Conservation (phyloP, 2,888 invertebrate species). For the Hecatera dysodea region DNA sequence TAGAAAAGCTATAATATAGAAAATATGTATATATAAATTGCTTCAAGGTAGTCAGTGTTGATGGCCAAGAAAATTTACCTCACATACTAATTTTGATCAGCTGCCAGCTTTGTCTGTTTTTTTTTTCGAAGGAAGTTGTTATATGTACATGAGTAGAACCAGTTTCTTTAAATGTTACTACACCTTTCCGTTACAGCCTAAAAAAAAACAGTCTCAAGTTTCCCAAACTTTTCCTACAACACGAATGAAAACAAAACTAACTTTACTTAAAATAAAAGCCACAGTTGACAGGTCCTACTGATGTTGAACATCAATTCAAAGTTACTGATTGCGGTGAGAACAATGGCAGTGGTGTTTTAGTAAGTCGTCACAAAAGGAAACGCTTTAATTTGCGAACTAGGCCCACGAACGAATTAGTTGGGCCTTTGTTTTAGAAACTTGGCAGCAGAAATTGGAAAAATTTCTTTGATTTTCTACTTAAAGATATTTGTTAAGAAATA, state of each 20-base stretch:
- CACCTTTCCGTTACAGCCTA: too few relatives aligned
- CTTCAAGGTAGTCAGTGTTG: too few relatives aligned
- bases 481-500: not conserved
- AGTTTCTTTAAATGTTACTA: too few relatives aligned
- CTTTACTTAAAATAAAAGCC: not conserved
- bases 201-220: too few relatives aligned
- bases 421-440: slow-evolving; percentile 7
- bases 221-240: not conserved
- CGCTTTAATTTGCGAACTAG: slow-evolving; percentile 60
- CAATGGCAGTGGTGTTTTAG: slow-evolving; percentile 5
- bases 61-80: too few relatives aligned
- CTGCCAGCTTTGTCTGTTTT: too few relatives aligned
- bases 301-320: slow-evolving; percentile 13
- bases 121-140: too few relatives aligned
- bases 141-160: too few relatives aligned
- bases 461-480: not conserved
- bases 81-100: too few relatives aligned
- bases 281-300: not conserved
- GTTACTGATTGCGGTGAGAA: slow-evolving; percentile 16
- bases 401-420: slow-evolving; percentile 33
- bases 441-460: not conserved
- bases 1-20: too few relatives aligned
- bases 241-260: not conserved
- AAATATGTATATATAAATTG: too few relatives aligned
- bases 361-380: slow-evolving; percentile 48